A percentile compares a stretch with the other conserved stretches of the same genome.
Conservation (phyloP, 2,888 invertebrate species). For the Seladonia tumulorum region DNA sequence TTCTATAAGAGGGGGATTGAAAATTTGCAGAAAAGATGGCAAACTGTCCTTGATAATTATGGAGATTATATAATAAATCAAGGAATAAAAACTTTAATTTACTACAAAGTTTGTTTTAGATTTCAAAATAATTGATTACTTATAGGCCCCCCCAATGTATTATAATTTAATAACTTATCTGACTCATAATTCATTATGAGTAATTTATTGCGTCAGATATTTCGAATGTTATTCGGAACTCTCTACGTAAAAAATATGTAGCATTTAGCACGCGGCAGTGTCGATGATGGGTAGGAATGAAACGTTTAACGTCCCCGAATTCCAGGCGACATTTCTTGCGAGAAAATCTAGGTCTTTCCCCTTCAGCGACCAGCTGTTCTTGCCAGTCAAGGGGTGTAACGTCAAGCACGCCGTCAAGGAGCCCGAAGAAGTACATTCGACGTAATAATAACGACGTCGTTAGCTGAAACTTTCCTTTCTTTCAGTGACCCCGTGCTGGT, state of each 20-base stretch:
- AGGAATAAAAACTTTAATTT: no score
- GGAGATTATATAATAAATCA: no score
- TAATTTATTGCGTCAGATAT: neutral
- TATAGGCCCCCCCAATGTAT: no score
- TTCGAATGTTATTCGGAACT: neutral
- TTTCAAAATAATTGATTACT: no score
- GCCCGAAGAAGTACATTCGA: slow-evolving; percentile 59
- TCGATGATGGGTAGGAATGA: slow-evolving; percentile 1
- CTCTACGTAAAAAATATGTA: neutral
- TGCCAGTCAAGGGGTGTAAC: slow-evolving; percentile 55
- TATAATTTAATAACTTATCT: no score
- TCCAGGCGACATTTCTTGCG: slow-evolving; percentile 22
- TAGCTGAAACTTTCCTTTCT: slow-evolving; percentile 59
- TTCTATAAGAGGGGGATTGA: no score
- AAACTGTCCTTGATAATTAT: no score
- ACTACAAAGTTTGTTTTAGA: no score
- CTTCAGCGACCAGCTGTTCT: slow-evolving; percentile 56
- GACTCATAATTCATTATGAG: neutral
- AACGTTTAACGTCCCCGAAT: slow-evolving; percentile 40
- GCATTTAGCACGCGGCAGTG: slow-evolving; percentile 5
- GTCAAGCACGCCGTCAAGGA: slow-evolving; percentile 58
- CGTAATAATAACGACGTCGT: slow-evolving; percentile 73
- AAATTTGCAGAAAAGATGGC: no score
- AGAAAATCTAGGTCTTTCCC: slow-evolving; percentile 61
- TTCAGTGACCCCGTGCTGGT: slow-evolving; percentile 26